Percentiles rank a stretch among this genome's conserved stretches.
Evolutionary conservation across 2,113 vertebrate genomes (phyloP).

Genomic region (Melanerpes aurifrons): DNA sequence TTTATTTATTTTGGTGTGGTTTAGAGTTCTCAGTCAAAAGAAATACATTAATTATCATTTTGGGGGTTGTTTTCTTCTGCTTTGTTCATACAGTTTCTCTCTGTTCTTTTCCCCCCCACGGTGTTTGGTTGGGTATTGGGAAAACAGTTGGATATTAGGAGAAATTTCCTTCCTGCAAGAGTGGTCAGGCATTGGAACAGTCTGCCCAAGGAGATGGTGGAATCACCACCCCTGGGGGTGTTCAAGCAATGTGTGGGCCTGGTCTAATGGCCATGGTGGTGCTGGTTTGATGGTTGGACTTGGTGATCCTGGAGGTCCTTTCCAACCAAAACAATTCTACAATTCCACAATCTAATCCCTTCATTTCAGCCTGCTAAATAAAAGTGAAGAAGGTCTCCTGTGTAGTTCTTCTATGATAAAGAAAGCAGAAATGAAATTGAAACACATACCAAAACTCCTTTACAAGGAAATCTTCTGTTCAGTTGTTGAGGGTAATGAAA

Average conservation of each 20-base stretch:
- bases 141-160: no score
- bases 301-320: no score
- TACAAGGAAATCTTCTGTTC: not conserved
- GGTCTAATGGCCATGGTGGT: no score
- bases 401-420: not conserved
- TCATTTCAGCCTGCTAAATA: not conserved
- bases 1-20: slow-evolving; percentile 34
- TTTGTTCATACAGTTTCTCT: not conserved
- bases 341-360: not conserved
- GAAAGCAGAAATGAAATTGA: not conserved
- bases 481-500: not conserved
- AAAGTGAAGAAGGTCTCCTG: not conserved
- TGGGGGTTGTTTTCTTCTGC: not conserved
- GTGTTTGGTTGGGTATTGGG: not conserved
- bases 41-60: not conserved
- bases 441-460: not conserved
- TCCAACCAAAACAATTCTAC: no score
- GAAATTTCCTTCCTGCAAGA: no score
- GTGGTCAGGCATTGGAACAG: no score
- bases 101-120: not conserved
- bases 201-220: no score
- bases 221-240: no score
- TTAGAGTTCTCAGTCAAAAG: not conserved
- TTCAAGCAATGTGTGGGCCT: no score
- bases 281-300: no score